These are phyloP conservation scores for Trichoplax adhaerens DNA, from an alignment of 37 sponge, comb jelly and placozoan species.

Conservation along the genomic window DNA sequence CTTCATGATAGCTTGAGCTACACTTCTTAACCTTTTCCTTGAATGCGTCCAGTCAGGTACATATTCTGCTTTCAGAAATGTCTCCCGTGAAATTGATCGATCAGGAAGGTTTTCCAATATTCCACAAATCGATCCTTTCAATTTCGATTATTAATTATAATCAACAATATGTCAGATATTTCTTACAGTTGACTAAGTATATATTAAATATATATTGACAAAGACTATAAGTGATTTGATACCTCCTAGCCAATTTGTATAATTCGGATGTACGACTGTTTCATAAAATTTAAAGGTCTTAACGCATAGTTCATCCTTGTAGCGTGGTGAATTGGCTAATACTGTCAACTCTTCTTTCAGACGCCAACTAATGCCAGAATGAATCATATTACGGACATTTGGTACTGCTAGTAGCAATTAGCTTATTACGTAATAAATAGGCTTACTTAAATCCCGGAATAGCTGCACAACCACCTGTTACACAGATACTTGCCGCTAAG, in stretches of 20 bases:
- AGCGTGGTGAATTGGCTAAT: constrained; percentile 13
- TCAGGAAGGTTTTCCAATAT: constrained; percentile 47
- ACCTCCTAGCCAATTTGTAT: constrained; percentile 60
- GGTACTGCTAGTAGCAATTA: background rate
- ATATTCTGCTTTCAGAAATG: constrained; percentile 30
- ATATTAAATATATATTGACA: no score
- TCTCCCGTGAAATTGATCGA: constrained; percentile 38
- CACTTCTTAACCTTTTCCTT: no score
- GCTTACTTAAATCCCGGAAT: constrained; percentile 62
- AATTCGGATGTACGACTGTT: constrained; percentile 37
- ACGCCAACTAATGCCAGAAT: constrained; percentile 27
- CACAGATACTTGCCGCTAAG: constrained; percentile 55
- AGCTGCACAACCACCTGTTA: constrained; percentile 57
- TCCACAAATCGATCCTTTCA: constrained; percentile 51
- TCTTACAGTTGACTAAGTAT: no score
- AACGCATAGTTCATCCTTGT: constrained; percentile 11
- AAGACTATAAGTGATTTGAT: background rate
- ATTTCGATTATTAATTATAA: no score
- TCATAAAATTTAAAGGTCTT: constrained; percentile 51
- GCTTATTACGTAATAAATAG: background rate
- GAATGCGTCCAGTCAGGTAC: constrained; percentile 50
- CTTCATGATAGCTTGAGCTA: no score
- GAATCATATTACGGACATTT: background rate
- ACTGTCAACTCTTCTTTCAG: constrained; percentile 40
- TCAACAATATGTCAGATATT: no score